Evolutionary conservation across 2,797 vertebrate genomes (phyloP).

Genomic region (Danio jaintianensis): DNA sequence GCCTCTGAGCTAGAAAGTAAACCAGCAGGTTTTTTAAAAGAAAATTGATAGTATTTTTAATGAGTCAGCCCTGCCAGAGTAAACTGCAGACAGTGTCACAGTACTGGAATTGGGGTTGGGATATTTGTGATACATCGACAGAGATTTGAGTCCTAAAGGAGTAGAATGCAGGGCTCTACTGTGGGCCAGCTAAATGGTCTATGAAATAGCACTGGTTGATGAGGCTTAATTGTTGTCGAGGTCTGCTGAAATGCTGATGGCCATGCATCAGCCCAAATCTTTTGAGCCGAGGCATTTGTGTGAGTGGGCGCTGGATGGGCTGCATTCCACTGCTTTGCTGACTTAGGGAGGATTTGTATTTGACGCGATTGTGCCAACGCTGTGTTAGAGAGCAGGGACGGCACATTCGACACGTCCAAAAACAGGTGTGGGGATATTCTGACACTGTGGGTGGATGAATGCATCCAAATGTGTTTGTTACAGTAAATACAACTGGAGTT

Average conservation of each 20-base stretch:
- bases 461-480: neutral
- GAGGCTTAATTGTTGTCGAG: constrained; percentile 52
- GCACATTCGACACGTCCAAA: constrained; percentile 24
- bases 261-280: constrained; percentile 47
- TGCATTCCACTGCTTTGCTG: constrained; percentile 53
- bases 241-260: constrained; percentile 54
- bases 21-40: neutral
- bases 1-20: constrained; percentile 3
- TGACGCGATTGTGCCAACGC: constrained; percentile 5
- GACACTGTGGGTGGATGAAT: neutral
- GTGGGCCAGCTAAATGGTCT: constrained; percentile 36
- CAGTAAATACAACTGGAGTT: neutral
- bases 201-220: constrained; percentile 46
- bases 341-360: constrained; percentile 48
- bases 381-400: constrained; percentile 1
- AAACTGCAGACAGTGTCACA: neutral
- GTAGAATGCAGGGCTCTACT: constrained; percentile 6
- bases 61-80: constrained; percentile 1
- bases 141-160: constrained; percentile 20
- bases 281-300: constrained; percentile 49
- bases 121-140: constrained; percentile 28
- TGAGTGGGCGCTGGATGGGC: constrained; percentile 26
- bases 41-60: neutral
- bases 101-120: constrained; percentile 3
- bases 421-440: constrained; percentile 45